Base-by-base conservation (phyloP, 1,140 invertebrate species). In the Euglossa dilemma region DNA sequence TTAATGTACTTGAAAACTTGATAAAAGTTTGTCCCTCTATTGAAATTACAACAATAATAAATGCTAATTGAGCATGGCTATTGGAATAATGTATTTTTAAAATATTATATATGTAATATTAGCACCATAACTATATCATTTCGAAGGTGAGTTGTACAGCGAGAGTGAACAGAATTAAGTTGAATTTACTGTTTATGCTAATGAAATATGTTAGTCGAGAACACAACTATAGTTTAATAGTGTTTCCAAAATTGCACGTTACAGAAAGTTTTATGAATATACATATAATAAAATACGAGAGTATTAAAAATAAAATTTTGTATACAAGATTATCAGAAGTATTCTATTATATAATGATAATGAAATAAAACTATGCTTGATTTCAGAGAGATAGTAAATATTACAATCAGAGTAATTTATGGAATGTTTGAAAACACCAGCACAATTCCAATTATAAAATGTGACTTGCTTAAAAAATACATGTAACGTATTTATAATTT, bases 51-150 rank as follows among this genome's bases (percentile, higher is more conserved):
- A 52, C 45, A 71, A 79, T 84, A 83, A 73, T 83, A 79, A 87
- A 85, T 80, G 79, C n/a, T 71, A 84, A 87, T 59, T 57, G 76
- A 80, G 61, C 67, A 78, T 84, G 77, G 28, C 54, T 79, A 86
- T 36, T 80, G 54, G 78, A 77, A 79, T 47, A 75, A 80, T 61
- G 63, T 86, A 89, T 63, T 69, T 84, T 86, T 84, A 88, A 72
- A 81, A 85, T 47, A 63, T 73, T 85, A 73, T 86, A 83, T 64
- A 59, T 75, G 72, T 81, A 90, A 90, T 74, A 90, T 89, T 91
- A 91, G 90, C 90, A 91, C 90, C 90, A 91, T 90, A 81, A 87
- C 85, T 87, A 56, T 86, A 87, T 85, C 66, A 70, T 81, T 84
- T 66, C 71, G n/a, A 70, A 63, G 54, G 45, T 67, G 67, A 86